Base-by-base conservation (phyloP, 2,797 vertebrate species). In the Micromesistius poutassou region DNA sequence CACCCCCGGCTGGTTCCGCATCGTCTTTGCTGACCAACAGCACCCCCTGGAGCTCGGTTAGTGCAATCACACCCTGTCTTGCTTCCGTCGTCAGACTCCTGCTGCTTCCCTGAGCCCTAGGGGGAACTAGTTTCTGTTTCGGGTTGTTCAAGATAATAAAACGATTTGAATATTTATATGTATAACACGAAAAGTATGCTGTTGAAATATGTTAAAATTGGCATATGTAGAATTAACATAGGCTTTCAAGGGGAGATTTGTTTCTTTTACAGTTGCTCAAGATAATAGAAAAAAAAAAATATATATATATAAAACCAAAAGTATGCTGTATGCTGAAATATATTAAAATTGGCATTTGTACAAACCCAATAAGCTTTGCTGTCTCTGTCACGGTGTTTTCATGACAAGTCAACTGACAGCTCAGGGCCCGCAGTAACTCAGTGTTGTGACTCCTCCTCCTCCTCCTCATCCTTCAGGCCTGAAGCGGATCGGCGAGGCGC, bases 1-100 rank as follows among this genome's bases (percentile, higher is more conserved):
- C 73, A 95, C 96, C 16, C 97, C 98, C 0, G 98, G 98, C 25
- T 99, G 98, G 98, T 99, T 99, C 89, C 95, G 98, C 25, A 88
- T 99, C 2, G 88, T 99, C 85, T 98, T 99, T 82, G 91, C 97
- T 0, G 94, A 96, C 84, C 89, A 95, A 79, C 92, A 91, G 33
- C 89, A 90, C 55, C 91, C 93, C 74, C 92, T 99, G 7, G 86
- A 92, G 83, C 91, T 97, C 46, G 98, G 98, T 96, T 72, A 94
- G 96, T 88, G 46, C 4, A 22, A 55, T 14, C 38, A 8, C 16
- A 33, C 19, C 19, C 10, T n/a, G 10, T 38, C 10, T 16, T 16
- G 28, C 38, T 55, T n/a, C n/a, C n/a, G 46, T 55, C 19, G 2
- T 5, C 46, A 55, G 19, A 55, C 42, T 55, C 16, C 4, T 19